Evolutionary conservation across 1,140 invertebrate genomes (phyloP), one percentile per base, ranked within the genome.

Genomic region (Aphelinus atriplicis): DNA sequence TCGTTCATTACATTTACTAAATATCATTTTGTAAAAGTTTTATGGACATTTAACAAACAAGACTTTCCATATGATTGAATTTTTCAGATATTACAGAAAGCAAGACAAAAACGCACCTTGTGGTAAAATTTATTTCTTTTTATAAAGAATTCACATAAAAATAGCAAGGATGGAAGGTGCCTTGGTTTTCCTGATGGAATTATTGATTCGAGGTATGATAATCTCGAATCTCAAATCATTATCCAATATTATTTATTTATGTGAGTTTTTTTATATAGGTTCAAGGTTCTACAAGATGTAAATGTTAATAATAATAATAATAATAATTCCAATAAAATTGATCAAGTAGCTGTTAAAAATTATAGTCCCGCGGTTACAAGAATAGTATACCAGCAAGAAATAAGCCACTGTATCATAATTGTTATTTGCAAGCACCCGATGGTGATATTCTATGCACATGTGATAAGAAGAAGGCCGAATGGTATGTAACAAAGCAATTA

Each of bases 361-460:
- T 76, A 73, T 47, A 78, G 69, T 67, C 9, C 47, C 46, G 95
- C 95, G 67, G 43, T 10, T 66, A 63, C 70, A 80, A 81, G 77
- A 78, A 70, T 69, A 82, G 76, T 64, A 81, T 87, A 75, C 82
- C 88, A 26, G 90, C 90, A 10, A 84, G 91, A 48, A 90, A 89
- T 3, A 93, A 90, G 77, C 92, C 92, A 1, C 87, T 96, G 57
- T 96, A 96, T 86, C 90, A 95, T 81, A 96, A 96, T 86, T 94
- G 94, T 81, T 91, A 92, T 67, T 85, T 96, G 55, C 86, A 92
- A 85, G 94, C 94, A 5, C 94, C 94, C 1, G 95, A 96, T 85
- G 93, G 93, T 5, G 92, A 95, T 76, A 85, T 92, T 9, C 85
- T 96, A 2, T 95, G 94, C 81, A 95, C 94, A 1, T 95, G 94